Base-by-base conservation (phyloP, 2,113 vertebrate species). In the Tretioscincus oriximinensis region DNA sequence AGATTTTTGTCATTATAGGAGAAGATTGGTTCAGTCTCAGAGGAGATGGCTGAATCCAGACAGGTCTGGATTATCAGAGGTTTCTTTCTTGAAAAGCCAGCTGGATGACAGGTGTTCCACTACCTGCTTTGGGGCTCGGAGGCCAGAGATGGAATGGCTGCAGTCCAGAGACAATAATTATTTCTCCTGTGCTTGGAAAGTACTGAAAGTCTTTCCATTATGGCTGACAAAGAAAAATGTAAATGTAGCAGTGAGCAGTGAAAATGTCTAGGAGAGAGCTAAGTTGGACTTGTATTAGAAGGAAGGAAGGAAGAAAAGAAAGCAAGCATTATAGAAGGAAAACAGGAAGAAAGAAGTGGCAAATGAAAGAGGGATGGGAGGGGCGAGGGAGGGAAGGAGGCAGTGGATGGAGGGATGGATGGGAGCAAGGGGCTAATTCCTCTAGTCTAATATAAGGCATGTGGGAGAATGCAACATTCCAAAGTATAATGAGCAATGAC, bases 1-100 rank as follows among this genome's bases (percentile, higher is more conserved):
- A 0, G 14, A 9, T 60, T 65, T 29, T 67, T 10, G 24, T 77
- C 77, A 20, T 18, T 10, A 76, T 29, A 71, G 67, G 35, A 76
- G 83, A 66, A 0, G 26, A 65, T 35, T 67, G 77, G 72, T 7
- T 26, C 4, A 61, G 74, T 9, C 73, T 67, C 79, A 0, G 0
- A 81, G 28, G 71, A 66, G 58, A 73, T 0, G 9, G 77, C 41
- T 81, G 60, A 61, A 1, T 20, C 54, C 58, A 51, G 31, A 9
- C 14, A 54, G 66, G 35, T 51, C 61, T 0, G 0, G 7, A 35
- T 49, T 0, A 0, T 0, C 47, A 54, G 70, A 20, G 76, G 63
- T 2, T 73, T 47, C 68, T 3, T 29, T n/a, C n/a, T n/a, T 77
- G 64, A 51, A 78, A 47, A 76, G 4, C 35, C 78, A 77, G 64